Percentiles rank a stretch among this genome's conserved stretches.
These are phyloP conservation scores for Stegastes partitus DNA, from an alignment of 2,113 vertebrate genomes.

Conservation along the genomic window DNA sequence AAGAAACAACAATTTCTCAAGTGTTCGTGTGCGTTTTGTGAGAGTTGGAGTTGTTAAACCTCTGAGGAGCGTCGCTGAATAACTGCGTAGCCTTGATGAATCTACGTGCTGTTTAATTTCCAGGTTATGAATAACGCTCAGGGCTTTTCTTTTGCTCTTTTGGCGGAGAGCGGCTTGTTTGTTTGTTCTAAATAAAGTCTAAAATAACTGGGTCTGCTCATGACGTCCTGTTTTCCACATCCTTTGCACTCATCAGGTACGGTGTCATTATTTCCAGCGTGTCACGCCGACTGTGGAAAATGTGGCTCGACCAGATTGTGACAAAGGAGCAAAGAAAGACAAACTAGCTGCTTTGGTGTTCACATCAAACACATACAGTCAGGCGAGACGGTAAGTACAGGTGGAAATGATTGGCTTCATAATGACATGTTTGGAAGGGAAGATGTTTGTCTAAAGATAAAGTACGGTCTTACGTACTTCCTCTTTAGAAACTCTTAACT, in stretches of 20 bases:
- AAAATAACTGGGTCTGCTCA: not conserved
- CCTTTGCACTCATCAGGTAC: constrained; percentile 20
- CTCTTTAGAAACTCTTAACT: no score
- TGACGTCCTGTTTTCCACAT: constrained; percentile 2
- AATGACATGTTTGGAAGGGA: no score
- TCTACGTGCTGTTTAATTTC: constrained; percentile 24
- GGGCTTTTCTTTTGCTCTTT: constrained; percentile 14
- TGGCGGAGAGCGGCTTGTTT: constrained; percentile 12
- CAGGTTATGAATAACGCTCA: constrained; percentile 18
- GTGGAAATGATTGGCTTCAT: no score
- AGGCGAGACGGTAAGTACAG: not conserved
- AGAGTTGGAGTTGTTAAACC: no score
- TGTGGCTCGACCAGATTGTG: constrained; percentile 15
- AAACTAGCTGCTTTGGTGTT: not conserved
- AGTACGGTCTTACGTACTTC: no score
- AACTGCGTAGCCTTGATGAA: constrained; percentile 29
- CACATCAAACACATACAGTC: constrained; percentile 4
- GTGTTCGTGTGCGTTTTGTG: not conserved
- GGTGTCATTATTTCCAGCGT: constrained; percentile 32
- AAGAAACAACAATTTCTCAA: not conserved
- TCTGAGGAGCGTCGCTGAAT: constrained; percentile 25
- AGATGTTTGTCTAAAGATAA: no score
- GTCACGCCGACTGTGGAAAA: constrained; percentile 30
- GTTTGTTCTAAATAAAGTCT: constrained; percentile 38
- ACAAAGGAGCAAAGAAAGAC: not conserved